phyloP scores from a whole-genome alignment of 1,140 invertebrate species.

The Centruroides sculpturatus region DNA sequence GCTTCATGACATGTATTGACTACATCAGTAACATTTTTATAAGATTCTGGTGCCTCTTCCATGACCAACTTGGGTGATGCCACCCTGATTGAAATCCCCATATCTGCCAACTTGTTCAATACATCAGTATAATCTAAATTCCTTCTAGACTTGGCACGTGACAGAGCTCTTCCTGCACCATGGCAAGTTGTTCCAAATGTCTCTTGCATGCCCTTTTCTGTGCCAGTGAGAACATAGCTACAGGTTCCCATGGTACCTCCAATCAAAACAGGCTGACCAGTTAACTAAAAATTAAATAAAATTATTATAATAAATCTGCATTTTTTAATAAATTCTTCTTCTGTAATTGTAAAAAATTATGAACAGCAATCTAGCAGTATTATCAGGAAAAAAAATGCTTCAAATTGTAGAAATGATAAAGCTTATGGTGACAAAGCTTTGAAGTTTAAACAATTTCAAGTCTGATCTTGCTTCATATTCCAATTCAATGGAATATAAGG shows the following conservation, averaged over 20 bases:
- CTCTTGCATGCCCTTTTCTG: constrained; percentile 90
- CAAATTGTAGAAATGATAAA: too few species aligned
- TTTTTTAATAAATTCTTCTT: too few species aligned
- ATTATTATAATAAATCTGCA: too few species aligned
- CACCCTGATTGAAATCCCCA: constrained; percentile 94
- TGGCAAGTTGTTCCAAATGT: constrained; percentile 99
- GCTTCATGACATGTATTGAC: constrained; percentile 96
- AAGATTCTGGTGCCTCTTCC: constrained; percentile 99
- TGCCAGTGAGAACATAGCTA: constrained; percentile 96
- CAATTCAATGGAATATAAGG: too few species aligned
- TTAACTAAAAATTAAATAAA: constrained; percentile 45
- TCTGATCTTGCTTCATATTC: too few species aligned
- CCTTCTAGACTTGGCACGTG: constrained; percentile 88
- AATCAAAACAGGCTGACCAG: constrained; percentile 95
- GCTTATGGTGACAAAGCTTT: too few species aligned
- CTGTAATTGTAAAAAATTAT: too few species aligned
- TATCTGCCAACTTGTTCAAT: constrained; percentile 61
- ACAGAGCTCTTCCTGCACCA: constrained; percentile 92
- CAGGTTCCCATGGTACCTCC: constrained; percentile 99
- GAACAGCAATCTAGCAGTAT: too few species aligned
- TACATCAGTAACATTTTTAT: constrained; percentile 99
- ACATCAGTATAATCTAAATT: constrained; percentile 91
- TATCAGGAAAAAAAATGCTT: too few species aligned
- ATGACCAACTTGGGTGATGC: constrained; percentile 98
- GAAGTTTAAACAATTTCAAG: too few species aligned